These are phyloP conservation scores for Gnathonemus echidnorhynchus DNA, from an alignment of 2,113 vertebrate genomes.

Conservation along the genomic window DNA sequence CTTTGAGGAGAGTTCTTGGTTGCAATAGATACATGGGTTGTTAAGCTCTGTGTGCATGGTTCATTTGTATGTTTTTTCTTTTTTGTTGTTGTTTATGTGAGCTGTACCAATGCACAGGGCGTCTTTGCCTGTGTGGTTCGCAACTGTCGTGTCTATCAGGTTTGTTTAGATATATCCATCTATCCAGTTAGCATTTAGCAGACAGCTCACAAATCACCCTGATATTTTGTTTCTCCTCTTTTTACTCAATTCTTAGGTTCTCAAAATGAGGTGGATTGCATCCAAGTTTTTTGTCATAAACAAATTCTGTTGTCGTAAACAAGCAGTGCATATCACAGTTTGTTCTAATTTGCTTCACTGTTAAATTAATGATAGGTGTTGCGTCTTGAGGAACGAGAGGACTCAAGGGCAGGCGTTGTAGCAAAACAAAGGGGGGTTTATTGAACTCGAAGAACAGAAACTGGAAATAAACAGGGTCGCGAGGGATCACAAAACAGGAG, in stretches of 20 bases:
- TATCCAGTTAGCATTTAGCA: background rate
- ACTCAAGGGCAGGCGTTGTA: background rate
- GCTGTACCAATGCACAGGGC: background rate
- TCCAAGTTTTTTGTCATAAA: background rate
- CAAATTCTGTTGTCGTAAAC: background rate
- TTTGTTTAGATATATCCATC: background rate
- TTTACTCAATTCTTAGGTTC: background rate
- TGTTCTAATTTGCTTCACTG: background rate
- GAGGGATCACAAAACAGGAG: background rate
- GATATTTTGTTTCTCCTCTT: background rate
- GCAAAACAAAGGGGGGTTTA: background rate
- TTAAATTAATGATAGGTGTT: background rate
- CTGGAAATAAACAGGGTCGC: background rate
- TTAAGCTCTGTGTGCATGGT: background rate
- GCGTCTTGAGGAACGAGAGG: background rate
- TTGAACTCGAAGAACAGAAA: background rate
- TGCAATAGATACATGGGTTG: background rate
- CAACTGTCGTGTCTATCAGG: background rate
- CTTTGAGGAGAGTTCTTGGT: background rate
- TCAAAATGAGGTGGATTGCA: background rate
- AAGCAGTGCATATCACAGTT: background rate
- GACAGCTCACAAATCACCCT: background rate
- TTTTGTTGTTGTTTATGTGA: background rate
- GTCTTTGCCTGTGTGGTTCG: background rate
- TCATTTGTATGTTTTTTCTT: background rate